A percentile compares a stretch with the other conserved stretches of the same genome.
Evolutionary conservation across 2,113 vertebrate species (phyloP).

Genomic region (Elgaria multicarinata): DNA sequence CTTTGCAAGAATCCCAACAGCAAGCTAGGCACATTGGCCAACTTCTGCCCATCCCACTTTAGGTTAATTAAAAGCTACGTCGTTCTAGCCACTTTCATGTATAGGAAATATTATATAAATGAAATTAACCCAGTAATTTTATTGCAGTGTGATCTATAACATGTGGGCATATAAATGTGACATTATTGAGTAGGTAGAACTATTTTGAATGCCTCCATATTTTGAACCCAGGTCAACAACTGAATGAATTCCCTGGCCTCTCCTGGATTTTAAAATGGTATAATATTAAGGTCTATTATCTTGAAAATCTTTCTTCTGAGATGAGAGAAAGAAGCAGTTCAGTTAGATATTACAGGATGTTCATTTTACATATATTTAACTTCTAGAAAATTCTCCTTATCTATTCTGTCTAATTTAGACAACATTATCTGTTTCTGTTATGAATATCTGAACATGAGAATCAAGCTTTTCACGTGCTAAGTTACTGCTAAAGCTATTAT

Average conservation of each 20-base stretch:
- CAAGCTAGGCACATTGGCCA: background rate
- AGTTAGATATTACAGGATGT: slow-evolving; percentile 1
- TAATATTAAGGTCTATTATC: slow-evolving; percentile 1
- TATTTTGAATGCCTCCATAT: slow-evolving; percentile 16
- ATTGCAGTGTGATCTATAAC: too few species aligned
- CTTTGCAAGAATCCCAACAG: background rate
- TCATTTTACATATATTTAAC: background rate
- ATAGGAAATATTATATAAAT: background rate
- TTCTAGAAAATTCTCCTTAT: background rate
- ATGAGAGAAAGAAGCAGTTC: background rate
- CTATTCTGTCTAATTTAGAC: slow-evolving; percentile 26
- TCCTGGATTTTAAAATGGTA: background rate
- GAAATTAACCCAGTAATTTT: background rate
- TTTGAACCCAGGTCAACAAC: background rate
- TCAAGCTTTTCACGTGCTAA: slow-evolving; percentile 34
- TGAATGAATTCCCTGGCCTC: background rate
- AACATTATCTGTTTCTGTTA: slow-evolving; percentile 33
- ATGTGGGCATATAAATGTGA: background rate
- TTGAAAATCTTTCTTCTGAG: background rate
- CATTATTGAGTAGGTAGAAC: background rate
- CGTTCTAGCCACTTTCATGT: background rate
- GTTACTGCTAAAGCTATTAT: slow-evolving; percentile 45
- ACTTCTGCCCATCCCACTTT: background rate
- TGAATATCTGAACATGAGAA: slow-evolving; percentile 45
- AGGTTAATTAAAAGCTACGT: background rate